Conservation (phyloP, 1,140 invertebrate genomes). For the Bombyx mandarina region DNA sequence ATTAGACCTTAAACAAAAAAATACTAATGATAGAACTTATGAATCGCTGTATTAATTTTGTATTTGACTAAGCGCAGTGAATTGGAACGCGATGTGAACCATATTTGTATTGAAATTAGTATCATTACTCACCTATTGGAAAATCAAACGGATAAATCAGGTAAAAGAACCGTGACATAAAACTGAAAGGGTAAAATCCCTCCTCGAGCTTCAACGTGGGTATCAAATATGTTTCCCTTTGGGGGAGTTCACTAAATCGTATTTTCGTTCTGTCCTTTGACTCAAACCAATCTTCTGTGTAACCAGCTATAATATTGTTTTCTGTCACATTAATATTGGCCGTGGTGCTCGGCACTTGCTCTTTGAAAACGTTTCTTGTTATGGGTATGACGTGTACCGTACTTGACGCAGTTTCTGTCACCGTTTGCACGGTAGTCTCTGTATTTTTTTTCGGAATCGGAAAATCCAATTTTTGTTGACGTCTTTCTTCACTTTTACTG, state of each 20-base stretch:
- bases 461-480: conserved; percentile 21
- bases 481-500: conserved; percentile 25
- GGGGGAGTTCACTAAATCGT: conserved; percentile 56
- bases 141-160: conserved; percentile 60
- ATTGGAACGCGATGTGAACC: too few relatives aligned
- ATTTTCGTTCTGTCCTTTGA: conserved; percentile 53
- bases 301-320: conserved; percentile 40
- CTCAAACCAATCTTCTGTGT: conserved; percentile 44
- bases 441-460: conserved; percentile 20
- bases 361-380: conserved; percentile 42
- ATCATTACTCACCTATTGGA: conserved; percentile 51
- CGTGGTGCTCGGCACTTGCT: conserved; percentile 30
- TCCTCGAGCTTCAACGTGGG: conserved; percentile 54
- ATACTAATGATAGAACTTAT: not conserved
- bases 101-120: conserved; percentile 1
- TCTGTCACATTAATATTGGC: conserved; percentile 36
- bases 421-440: conserved; percentile 4
- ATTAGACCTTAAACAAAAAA: conserved; percentile 43
- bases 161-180: conserved; percentile 58
- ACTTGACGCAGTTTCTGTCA: conserved; percentile 9
- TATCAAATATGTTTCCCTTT: conserved; percentile 60
- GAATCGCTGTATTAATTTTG: not conserved
- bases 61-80: not conserved
- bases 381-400: conserved; percentile 41
- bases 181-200: conserved; percentile 55